phyloP scores from a whole-genome alignment of 2,113 vertebrate genomes.

The Eulemur rufifrons region DNA sequence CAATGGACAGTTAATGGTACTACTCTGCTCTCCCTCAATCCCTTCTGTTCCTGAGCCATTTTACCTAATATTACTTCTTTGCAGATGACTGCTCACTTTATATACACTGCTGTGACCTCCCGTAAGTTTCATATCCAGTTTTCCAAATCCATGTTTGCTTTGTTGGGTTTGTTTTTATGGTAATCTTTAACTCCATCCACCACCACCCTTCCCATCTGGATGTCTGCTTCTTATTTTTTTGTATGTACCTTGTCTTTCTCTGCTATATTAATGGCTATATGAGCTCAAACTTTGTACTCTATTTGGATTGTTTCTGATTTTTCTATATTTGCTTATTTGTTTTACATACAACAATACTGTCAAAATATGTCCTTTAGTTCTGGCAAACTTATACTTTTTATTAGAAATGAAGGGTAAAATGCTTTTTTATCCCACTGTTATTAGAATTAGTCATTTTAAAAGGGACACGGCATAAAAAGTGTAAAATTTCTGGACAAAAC shows the following conservation, averaged over 20 bases:
- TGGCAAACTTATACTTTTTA: background rate
- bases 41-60: background rate
- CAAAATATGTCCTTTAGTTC: background rate
- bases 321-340: background rate
- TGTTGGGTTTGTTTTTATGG: background rate
- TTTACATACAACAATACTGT: background rate
- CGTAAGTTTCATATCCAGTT: background rate
- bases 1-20: background rate
- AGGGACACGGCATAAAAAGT: background rate
- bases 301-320: background rate
- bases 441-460: background rate
- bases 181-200: background rate
- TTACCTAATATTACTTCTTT: background rate
- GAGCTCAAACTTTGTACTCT: background rate
- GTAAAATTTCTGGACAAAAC: conserved; percentile 18
- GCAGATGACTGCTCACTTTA: background rate
- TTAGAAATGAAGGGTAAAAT: background rate
- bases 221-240: background rate
- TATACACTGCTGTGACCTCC: background rate
- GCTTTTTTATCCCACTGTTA: background rate
- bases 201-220: too few relatives aligned
- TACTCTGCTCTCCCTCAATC: background rate
- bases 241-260: background rate
- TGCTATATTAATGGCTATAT: background rate
- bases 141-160: background rate